These are phyloP conservation scores for Pemphigus obesinymphae DNA, from an alignment of 1,140 invertebrate genomes.

Conservation along the genomic window DNA sequence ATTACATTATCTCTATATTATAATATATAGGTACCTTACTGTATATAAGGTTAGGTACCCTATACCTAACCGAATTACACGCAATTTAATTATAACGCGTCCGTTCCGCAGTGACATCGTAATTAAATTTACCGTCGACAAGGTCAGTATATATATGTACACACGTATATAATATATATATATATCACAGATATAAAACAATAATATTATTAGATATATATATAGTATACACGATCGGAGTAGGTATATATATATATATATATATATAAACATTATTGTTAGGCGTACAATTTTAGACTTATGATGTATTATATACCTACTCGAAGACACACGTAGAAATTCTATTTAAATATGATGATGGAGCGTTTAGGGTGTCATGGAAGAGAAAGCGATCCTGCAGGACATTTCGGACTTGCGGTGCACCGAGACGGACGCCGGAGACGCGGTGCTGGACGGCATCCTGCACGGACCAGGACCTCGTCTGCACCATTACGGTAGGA, in stretches of 20 bases:
- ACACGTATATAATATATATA: too few relatives aligned
- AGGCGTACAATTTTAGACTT: too few relatives aligned
- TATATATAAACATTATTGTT: too few relatives aligned
- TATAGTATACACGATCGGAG: too few relatives aligned
- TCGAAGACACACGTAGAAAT: not conserved
- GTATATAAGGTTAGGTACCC: not conserved
- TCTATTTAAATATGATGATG: not conserved
- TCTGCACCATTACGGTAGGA: conserved; percentile 5
- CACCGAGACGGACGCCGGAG: not conserved
- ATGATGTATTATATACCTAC: too few relatives aligned
- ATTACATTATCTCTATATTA: too few relatives aligned
- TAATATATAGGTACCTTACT: not conserved
- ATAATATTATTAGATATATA: too few relatives aligned
- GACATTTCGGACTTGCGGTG: conserved; percentile 34
- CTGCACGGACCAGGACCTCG: not conserved
- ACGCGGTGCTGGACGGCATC: conserved; percentile 1
- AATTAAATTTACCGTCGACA: conserved; percentile 6
- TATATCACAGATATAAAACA: too few relatives aligned
- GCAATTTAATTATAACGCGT: conserved; percentile 29
- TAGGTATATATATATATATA: too few relatives aligned
- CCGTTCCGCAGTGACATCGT: conserved; percentile 21
- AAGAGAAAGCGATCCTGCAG: conserved; percentile 23
- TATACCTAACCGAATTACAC: conserved; percentile 23
- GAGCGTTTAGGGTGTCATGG: conserved; percentile 23
- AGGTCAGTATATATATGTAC: conserved; percentile 18